Percentiles rank a stretch among this genome's conserved stretches.
Evolutionary conservation across 2,113 vertebrate genomes (phyloP).

Genomic region (Pygathrix nemaeus): DNA sequence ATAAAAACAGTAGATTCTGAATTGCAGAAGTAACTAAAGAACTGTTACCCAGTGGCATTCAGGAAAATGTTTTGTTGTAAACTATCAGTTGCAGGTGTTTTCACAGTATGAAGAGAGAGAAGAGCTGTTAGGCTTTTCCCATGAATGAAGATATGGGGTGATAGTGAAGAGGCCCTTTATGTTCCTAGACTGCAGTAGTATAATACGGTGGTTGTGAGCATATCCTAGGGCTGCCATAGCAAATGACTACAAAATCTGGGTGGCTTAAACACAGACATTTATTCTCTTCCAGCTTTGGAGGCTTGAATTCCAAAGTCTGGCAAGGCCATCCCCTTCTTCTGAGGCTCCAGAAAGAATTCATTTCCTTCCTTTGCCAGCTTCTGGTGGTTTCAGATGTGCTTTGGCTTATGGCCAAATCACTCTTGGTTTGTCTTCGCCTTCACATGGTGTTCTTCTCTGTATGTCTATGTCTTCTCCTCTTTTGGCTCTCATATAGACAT

Average conservation of each 20-base stretch:
- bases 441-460: background rate
- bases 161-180: background rate
- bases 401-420: background rate
- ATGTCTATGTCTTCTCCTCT: background rate
- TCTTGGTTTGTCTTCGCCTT: background rate
- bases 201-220: background rate
- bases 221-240: background rate
- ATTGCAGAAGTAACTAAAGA: background rate
- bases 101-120: background rate
- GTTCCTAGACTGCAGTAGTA: background rate
- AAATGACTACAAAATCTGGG: background rate
- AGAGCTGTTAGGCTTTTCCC: background rate
- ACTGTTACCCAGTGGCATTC: background rate
- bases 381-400: background rate
- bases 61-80: background rate
- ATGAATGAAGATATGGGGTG: background rate
- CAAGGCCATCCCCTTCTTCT: background rate
- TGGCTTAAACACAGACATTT: background rate
- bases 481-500: background rate
- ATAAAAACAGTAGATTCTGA: background rate
- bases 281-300: background rate
- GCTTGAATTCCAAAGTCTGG: background rate
- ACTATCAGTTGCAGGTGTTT: background rate
- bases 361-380: background rate
- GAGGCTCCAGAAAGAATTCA: background rate